Conservation (phyloP, 35 echinoderm and acorn worm genomes). For the Anneissia japonica region DNA sequence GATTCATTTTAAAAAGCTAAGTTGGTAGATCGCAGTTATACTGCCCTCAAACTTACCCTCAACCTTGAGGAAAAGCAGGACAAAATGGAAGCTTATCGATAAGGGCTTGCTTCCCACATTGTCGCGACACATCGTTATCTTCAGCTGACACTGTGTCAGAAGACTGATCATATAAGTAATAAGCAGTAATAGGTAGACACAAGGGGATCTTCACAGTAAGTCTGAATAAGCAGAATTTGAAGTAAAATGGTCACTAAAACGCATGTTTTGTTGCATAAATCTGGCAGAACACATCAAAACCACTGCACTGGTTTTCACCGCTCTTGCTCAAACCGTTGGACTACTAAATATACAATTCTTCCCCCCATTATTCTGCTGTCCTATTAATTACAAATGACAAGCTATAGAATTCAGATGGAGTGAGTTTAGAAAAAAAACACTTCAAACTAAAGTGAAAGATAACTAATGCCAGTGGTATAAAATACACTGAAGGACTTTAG, state of each 20-base stretch:
- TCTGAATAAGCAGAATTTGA: not conserved
- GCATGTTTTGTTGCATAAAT: not conserved
- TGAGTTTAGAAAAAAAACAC: no score
- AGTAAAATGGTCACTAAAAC: not conserved
- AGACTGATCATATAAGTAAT: not conserved
- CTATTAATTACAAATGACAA: no score
- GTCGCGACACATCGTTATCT: not conserved
- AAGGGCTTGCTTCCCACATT: not conserved
- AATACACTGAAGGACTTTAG: no score
- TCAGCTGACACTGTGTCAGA: not conserved
- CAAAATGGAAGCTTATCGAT: slow-evolving; percentile 1
- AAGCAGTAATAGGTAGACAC: not conserved
- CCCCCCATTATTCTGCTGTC: no score
- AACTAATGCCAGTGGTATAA: no score
- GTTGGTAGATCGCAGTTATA: not conserved
- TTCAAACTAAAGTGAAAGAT: no score
- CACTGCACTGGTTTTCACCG: not conserved
- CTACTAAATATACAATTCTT: no score
- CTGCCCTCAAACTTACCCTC: not conserved
- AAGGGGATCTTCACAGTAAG: not conserved
- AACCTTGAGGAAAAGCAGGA: not conserved
- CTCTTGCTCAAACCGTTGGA: not conserved
- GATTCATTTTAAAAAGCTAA: not conserved
- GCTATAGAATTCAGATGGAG: no score
- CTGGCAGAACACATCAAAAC: not conserved